Percentiles rank a stretch among this genome's conserved stretches.
phyloP scores from a whole-genome alignment of 1,140 invertebrate species.

The Hyphantria cunea region DNA sequence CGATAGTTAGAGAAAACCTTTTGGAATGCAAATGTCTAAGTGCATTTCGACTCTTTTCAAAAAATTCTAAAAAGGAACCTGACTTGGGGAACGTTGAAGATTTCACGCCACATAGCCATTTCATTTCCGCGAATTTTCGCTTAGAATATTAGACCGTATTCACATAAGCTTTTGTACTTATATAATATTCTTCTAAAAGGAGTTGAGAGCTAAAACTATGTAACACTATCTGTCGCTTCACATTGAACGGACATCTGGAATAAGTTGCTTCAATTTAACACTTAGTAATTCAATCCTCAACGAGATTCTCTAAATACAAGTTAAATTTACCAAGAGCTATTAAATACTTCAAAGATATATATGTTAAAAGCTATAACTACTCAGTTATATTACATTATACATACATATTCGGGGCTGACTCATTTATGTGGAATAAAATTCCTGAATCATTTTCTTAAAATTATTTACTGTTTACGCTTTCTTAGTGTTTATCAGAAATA shows the following conservation, averaged over 20 bases:
- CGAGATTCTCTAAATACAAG: slow-evolving; percentile 23
- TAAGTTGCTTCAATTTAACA: slow-evolving; percentile 17
- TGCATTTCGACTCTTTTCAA: slow-evolving; percentile 61
- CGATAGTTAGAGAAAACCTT: slow-evolving; percentile 46
- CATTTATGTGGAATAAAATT: too few relatives aligned
- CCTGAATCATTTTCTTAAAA: too few relatives aligned
- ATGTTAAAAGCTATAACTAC: too few relatives aligned
- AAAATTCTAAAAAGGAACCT: slow-evolving; percentile 61
- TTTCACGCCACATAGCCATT: slow-evolving; percentile 40
- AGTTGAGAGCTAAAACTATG: slow-evolving; percentile 27
- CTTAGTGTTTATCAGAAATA: too few relatives aligned
- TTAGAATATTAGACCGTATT: slow-evolving; percentile 40
- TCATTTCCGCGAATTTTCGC: slow-evolving; percentile 44
- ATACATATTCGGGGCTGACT: too few relatives aligned
- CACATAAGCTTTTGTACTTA: slow-evolving; percentile 18
- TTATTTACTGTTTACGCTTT: too few relatives aligned
- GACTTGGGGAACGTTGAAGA: slow-evolving; percentile 55
- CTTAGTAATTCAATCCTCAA: slow-evolving; percentile 31
- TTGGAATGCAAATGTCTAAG: slow-evolving; percentile 64
- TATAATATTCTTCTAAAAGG: slow-evolving; percentile 24
- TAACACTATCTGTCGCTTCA: slow-evolving; percentile 8
- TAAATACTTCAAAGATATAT: slow-evolving; percentile 15
- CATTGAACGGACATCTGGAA: slow-evolving; percentile 12
- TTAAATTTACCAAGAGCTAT: slow-evolving; percentile 24
- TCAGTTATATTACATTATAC: too few relatives aligned